phyloP scores from a whole-genome alignment of 2,888 invertebrate genomes.

The Xestia xanthographa region DNA sequence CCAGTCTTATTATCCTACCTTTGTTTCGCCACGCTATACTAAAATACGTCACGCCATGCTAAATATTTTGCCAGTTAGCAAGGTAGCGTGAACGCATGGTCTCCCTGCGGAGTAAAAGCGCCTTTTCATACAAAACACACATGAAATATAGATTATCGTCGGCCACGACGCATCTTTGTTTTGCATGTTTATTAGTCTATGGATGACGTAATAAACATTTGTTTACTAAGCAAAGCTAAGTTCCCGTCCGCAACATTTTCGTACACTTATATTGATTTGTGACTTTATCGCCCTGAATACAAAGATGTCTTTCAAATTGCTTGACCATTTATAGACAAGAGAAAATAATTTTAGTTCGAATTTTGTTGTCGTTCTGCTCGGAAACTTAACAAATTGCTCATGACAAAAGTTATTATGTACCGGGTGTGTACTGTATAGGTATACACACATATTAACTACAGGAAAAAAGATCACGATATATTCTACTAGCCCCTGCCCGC shows the following conservation, averaged over 20 bases:
- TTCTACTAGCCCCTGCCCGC: not conserved
- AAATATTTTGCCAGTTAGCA: not conserved
- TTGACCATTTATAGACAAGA: not conserved
- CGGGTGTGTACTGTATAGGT: not conserved
- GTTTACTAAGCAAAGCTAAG: not conserved
- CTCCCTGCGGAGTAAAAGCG: not conserved
- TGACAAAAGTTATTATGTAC: not conserved
- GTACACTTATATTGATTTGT: not conserved
- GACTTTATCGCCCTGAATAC: not conserved
- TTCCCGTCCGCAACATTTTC: not conserved
- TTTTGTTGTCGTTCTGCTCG: constrained; percentile 9
- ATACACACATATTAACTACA: not conserved
- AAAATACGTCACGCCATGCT: not conserved
- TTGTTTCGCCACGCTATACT: not conserved
- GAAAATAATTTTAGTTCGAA: constrained; percentile 1
- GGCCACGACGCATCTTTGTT: constrained; percentile 1
- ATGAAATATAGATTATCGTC: not conserved
- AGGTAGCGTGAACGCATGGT: not conserved
- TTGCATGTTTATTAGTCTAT: not conserved
- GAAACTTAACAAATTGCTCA: too few relatives aligned
- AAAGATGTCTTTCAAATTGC: not conserved
- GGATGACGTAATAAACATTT: constrained; percentile 28
- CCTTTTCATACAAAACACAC: not conserved
- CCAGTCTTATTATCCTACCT: not conserved
- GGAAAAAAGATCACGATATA: not conserved